These are phyloP conservation scores for Proteles cristata DNA, from an alignment of 2,113 vertebrate genomes.

Conservation along the genomic window DNA sequence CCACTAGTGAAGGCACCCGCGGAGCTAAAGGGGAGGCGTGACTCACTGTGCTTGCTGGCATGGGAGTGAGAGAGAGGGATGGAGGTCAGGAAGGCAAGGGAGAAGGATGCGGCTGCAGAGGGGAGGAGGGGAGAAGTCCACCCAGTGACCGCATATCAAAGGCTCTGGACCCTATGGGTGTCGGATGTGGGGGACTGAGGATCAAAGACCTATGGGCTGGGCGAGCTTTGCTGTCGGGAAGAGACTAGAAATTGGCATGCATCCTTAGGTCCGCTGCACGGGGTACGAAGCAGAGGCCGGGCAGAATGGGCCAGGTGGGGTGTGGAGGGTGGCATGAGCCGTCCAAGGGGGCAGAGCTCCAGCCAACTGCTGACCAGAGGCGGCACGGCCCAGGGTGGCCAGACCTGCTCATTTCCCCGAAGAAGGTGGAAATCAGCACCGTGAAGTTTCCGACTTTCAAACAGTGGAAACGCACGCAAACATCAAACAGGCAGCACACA, in stretches of 20 bases:
- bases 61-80: rapidly evolving
- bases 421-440: neutral
- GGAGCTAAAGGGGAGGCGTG: neutral
- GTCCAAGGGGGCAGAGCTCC: neutral
- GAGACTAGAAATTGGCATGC: neutral
- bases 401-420: neutral
- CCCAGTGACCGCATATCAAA: rapidly evolving
- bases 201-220: neutral
- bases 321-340: rapidly evolving
- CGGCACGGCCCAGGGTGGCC: neutral
- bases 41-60: neutral
- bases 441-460: neutral
- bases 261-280: rapidly evolving
- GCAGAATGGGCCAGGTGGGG: neutral
- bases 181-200: rapidly evolving
- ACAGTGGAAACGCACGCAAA: neutral
- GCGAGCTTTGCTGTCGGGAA: neutral
- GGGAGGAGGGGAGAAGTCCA: neutral
- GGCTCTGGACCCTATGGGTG: neutral
- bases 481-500: neutral
- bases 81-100: neutral
- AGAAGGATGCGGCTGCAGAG: neutral
- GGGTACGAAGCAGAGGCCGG: neutral
- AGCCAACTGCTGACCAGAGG: neutral
- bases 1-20: neutral